These are phyloP conservation scores for Eurypyga helias DNA, from an alignment of 2,113 vertebrate species.

Conservation along the genomic window DNA sequence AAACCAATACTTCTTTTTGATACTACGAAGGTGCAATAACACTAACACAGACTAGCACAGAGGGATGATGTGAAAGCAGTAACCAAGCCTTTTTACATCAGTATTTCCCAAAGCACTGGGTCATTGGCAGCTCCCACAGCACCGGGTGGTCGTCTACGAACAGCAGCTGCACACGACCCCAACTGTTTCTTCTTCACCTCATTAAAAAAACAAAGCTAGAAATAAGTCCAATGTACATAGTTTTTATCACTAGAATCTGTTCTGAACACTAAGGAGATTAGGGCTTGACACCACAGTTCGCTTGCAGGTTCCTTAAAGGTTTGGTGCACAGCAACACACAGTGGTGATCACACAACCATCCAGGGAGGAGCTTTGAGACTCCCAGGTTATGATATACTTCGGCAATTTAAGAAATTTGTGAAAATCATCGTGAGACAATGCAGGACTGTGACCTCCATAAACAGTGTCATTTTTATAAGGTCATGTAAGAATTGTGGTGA, in stretches of 20 bases:
- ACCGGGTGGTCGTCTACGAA: not conserved
- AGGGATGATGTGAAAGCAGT: not conserved
- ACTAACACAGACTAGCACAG: not conserved
- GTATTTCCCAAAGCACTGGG: not conserved
- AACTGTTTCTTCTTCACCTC: not conserved
- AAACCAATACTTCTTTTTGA: constrained; percentile 37
- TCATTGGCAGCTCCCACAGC: not conserved
- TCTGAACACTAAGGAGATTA: not conserved
- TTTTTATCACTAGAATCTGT: not conserved
- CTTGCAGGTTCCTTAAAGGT: not conserved
- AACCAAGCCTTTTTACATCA: not conserved
- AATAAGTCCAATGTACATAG: not conserved
- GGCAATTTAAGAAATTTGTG: not conserved
- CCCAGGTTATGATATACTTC: not conserved
- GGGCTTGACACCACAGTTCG: not conserved
- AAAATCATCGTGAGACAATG: not conserved
- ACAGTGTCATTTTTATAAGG: not conserved
- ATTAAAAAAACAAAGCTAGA: not conserved
- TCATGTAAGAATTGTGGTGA: not conserved
- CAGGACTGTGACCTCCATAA: not conserved
- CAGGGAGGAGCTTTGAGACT: not conserved
- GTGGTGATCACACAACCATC: not conserved
- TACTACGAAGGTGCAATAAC: constrained; percentile 38
- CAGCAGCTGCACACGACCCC: not conserved
- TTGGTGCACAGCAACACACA: not conserved